Base-by-base conservation (phyloP, 2,888 invertebrate genomes). In the Melitaea athalia region DNA sequence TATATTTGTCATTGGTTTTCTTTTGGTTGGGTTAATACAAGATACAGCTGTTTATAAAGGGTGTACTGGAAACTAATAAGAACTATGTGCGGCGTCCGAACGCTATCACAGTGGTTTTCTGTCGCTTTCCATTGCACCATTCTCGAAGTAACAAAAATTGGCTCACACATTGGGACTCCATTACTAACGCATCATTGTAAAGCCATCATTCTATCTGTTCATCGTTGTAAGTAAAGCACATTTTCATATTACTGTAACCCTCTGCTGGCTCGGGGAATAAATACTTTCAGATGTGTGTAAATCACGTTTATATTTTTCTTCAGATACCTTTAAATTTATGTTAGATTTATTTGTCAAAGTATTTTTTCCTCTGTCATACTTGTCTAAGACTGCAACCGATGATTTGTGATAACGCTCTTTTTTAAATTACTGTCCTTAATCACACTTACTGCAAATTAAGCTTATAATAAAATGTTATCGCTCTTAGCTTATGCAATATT, bases 1-100 rank as follows among this genome's bases (percentile, higher is more conserved):
- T 88, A 86, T 89, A 55, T 89, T 85, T 89, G 88, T 91, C 89
- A 88, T 91, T 92, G 91, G 91, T 92, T 91, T 89, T 91, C 91
- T 92, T 92, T 92, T 87, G 91, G 91, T 92, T 92, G 91, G 92
- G 92, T 92, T 92, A 92, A 92, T 92, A 92, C 92, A 92, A 92
- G 92, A 92, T 92, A 92, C 92, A 92, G 90, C 91, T 92, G 89
- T 90, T 84, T 81, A 86, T 85, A 86, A 85, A 86, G 84, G 89
- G 92, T 92, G 92, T 91, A 90, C 83, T 91, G 92, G 92, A 92
- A 92, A 91, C 88, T 91, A 89, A 89, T 83, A 79, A 76, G 81
- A 87, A 85, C 82, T 86, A 11, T 52, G 52, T 52, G 52, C 52
- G 52, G 52, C 52, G 52, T 52, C 5, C 52, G 52, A 52, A 6